Conservation (phyloP, 2,888 invertebrate genomes). For the Diaphora mendica region DNA sequence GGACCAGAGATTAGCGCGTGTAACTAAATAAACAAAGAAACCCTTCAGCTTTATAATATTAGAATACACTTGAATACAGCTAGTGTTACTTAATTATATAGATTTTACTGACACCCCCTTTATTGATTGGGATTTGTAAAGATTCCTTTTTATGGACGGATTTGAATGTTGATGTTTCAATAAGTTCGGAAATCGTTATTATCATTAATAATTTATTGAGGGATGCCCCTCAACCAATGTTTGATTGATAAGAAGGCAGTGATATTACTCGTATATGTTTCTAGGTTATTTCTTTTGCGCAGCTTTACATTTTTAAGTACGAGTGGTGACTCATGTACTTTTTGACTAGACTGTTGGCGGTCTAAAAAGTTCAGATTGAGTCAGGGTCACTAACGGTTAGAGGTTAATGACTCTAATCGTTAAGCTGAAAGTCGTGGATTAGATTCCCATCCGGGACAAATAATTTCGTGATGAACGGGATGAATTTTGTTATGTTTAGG, state of each 20-base stretch:
- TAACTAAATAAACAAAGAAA: too few species aligned
- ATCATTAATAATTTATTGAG: not conserved
- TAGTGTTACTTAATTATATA: not conserved
- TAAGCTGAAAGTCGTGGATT: too few species aligned
- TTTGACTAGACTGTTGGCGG: not conserved
- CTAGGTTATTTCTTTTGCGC: not conserved
- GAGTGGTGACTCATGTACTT: too few species aligned
- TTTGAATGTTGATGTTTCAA: not conserved
- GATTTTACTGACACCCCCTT: not conserved
- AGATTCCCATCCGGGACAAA: too few species aligned
- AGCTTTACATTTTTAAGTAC: not conserved
- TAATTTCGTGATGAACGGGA: too few species aligned
- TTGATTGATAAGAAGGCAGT: not conserved
- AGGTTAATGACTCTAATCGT: too few species aligned
- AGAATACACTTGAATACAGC: not conserved
- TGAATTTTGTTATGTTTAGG: too few species aligned
- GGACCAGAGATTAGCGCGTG: too few species aligned
- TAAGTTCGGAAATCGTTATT: not conserved
- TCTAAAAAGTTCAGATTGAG: too few species aligned
- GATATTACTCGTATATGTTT: not conserved
- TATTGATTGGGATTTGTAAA: not conserved
- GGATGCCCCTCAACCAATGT: not conserved
- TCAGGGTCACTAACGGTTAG: too few species aligned
- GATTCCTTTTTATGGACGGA: not conserved
- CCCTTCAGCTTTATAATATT: too few species aligned